Conservation (phyloP, 2,797 vertebrate species). For the Epinephelus coioides region DNA sequence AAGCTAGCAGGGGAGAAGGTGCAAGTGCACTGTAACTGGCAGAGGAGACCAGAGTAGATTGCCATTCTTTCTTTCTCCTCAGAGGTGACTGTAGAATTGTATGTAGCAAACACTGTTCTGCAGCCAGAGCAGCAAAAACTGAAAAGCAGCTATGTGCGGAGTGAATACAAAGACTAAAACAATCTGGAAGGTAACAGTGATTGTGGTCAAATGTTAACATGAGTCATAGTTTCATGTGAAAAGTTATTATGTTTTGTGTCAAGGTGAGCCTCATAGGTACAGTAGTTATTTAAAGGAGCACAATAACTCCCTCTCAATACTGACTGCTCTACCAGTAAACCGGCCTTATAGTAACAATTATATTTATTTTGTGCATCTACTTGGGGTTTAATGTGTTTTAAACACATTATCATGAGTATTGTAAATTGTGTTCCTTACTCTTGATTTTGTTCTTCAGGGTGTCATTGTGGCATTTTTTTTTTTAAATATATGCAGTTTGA, state of each 20-base stretch:
- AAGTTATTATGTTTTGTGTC: slow-evolving; percentile 19
- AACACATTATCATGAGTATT: slow-evolving; percentile 37
- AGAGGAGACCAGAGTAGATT: slow-evolving; percentile 63
- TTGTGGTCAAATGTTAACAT: slow-evolving; percentile 45
- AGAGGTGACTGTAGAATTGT: slow-evolving; percentile 71
- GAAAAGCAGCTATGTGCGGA: slow-evolving; percentile 82
- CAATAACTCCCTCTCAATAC: slow-evolving; percentile 50
- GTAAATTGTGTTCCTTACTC: slow-evolving; percentile 51
- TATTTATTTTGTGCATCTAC: slow-evolving; percentile 46
- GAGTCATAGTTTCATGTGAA: slow-evolving; percentile 50
- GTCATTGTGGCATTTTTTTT: slow-evolving; percentile 53
- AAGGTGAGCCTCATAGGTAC: slow-evolving; percentile 24
- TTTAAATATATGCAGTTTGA: slow-evolving; percentile 17
- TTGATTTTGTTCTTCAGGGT: slow-evolving; percentile 43
- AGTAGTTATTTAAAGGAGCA: slow-evolving; percentile 52
- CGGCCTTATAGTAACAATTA: slow-evolving; percentile 26
- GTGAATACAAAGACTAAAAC: slow-evolving; percentile 50
- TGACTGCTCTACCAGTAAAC: slow-evolving; percentile 43
- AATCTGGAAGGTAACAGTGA: slow-evolving; percentile 15
- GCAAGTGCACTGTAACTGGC: slow-evolving; percentile 70
- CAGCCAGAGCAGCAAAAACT: slow-evolving; percentile 85
- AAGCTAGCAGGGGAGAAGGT: slow-evolving; percentile 64
- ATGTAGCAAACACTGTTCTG: slow-evolving; percentile 93
- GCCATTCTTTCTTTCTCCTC: slow-evolving; percentile 56
- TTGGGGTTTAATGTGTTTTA: slow-evolving; percentile 30